A percentile compares a stretch with the other conserved stretches of the same genome.
phyloP scores from a whole-genome alignment of 2,888 invertebrate species.

The Eubasilissa splendida region DNA sequence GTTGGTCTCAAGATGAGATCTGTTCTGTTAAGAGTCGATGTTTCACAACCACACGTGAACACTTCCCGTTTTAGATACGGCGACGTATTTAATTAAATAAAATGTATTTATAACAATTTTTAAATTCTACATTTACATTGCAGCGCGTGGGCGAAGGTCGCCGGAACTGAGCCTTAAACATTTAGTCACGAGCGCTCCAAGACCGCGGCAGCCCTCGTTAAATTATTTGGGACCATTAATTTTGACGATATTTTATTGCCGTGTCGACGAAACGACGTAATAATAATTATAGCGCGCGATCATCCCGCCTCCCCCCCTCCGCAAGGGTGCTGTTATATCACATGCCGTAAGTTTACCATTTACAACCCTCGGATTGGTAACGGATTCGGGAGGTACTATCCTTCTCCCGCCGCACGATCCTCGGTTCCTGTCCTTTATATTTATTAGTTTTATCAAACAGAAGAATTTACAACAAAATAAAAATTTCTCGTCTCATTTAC shows the following conservation, averaged over 20 bases:
- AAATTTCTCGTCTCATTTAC: too few relatives aligned
- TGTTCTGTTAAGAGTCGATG: too few relatives aligned
- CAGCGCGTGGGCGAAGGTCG: too few relatives aligned
- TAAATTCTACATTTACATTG: too few relatives aligned
- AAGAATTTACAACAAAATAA: too few relatives aligned
- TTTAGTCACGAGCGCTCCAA: not conserved
- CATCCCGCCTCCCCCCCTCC: constrained; percentile 22
- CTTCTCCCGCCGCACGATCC: constrained; percentile 11
- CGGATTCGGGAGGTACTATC: constrained; percentile 31
- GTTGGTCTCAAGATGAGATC: too few relatives aligned
- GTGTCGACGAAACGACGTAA: constrained; percentile 3
- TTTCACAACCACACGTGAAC: too few relatives aligned
- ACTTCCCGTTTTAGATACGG: too few relatives aligned
- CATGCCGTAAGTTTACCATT: constrained; percentile 49
- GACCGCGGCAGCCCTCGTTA: constrained; percentile 14
- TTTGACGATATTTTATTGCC: constrained; percentile 40
- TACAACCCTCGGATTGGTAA: constrained; percentile 46
- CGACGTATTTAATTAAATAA: too few relatives aligned
- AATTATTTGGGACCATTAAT: constrained; percentile 29
- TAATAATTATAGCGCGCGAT: constrained; percentile 30
- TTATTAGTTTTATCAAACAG: not conserved
- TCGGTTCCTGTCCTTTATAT: not conserved
- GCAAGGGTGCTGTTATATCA: constrained; percentile 39
- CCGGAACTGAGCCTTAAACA: too few relatives aligned
- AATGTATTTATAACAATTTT: too few relatives aligned